Conservation (phyloP, 2,113 vertebrate genomes). For the Stictonetta naevosa region DNA sequence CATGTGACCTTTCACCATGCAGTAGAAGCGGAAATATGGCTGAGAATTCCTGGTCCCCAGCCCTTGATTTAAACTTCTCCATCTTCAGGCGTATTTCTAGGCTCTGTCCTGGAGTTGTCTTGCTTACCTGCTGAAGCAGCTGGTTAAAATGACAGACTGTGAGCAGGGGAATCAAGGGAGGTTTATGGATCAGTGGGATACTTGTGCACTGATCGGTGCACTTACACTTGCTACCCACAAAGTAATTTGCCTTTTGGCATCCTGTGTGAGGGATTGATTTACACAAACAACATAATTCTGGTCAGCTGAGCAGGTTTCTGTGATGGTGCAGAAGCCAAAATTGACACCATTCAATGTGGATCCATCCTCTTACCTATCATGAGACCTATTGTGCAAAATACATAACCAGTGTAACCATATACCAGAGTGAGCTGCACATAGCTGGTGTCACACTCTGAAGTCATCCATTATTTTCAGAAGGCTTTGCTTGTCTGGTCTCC, state of each 20-base stretch:
- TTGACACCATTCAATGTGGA: background rate
- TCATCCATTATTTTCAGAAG: slow-evolving; percentile 62
- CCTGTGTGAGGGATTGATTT: background rate
- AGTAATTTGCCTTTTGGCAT: background rate
- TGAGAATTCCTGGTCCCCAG: background rate
- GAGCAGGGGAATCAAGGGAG: background rate
- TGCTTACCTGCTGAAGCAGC: background rate
- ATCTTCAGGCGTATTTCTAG: background rate
- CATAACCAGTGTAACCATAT: slow-evolving; percentile 35
- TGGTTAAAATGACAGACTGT: background rate
- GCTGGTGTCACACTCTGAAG: slow-evolving; percentile 15
- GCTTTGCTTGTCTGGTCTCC: background rate
- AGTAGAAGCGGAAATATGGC: background rate
- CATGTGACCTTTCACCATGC: background rate
- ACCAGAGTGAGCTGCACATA: background rate
- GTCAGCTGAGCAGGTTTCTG: slow-evolving; percentile 27
- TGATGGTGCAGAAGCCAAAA: background rate
- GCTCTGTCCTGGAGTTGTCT: background rate
- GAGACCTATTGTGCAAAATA: slow-evolving; percentile 19
- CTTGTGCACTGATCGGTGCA: background rate
- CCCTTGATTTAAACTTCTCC: background rate
- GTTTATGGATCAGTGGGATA: background rate
- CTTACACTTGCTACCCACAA: background rate
- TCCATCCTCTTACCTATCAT: background rate
- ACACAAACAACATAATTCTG: background rate